phyloP scores from a whole-genome alignment of 2,113 vertebrate species.

The Pseudopipra pipra region DNA sequence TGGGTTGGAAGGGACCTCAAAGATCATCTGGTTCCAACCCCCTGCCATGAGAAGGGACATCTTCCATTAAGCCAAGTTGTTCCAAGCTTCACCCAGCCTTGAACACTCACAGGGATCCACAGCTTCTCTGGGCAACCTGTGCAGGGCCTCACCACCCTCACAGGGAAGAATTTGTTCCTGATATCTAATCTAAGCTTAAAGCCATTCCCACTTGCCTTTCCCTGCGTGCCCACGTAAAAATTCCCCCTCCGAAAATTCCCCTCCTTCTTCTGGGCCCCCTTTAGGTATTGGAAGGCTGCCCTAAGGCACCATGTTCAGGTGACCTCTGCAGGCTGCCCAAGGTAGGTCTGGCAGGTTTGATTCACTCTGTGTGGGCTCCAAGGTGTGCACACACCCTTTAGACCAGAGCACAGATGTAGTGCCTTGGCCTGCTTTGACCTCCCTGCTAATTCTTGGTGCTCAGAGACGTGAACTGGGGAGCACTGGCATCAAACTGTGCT shows the following conservation, averaged over 20 bases:
- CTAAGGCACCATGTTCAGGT: background rate
- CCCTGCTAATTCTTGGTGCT: background rate
- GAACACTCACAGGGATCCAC: background rate
- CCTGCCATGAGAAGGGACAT: background rate
- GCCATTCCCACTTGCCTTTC: no score
- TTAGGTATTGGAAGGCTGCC: background rate
- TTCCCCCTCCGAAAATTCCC: background rate
- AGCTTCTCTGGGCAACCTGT: background rate
- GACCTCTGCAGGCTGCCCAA: background rate
- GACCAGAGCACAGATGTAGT: background rate
- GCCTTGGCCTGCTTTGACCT: background rate
- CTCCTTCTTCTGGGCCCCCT: background rate
- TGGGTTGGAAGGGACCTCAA: background rate
- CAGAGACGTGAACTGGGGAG: background rate
- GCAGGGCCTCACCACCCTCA: fast-evolving
- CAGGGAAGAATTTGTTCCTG: background rate
- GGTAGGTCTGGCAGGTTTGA: background rate
- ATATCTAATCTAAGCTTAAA: background rate
- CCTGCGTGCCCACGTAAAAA: fast-evolving
- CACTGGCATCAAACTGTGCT: background rate
- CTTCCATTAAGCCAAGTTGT: fast-evolving
- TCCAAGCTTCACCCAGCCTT: background rate
- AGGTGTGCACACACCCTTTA: background rate
- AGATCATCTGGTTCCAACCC: fast-evolving
- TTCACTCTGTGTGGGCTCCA: background rate